phyloP scores from a whole-genome alignment of 2,797 vertebrate species.

The Podargus strigoides region DNA sequence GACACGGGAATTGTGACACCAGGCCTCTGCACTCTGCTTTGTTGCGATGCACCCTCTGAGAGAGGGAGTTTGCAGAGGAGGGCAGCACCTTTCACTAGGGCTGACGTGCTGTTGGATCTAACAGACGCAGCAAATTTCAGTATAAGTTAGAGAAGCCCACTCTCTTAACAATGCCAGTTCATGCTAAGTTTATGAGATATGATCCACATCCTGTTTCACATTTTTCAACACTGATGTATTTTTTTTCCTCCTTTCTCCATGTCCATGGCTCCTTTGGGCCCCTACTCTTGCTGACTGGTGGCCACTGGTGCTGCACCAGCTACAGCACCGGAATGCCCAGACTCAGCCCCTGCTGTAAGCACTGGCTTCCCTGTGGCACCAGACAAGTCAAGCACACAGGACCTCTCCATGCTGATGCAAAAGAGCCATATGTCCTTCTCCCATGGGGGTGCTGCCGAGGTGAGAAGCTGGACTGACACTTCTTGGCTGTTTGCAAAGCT shows the following conservation, averaged over 20 bases:
- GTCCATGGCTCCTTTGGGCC: neutral
- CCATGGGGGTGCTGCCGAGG: no score
- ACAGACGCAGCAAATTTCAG: neutral
- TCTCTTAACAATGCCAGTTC: neutral
- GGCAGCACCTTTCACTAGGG: neutral
- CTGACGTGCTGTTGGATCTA: neutral
- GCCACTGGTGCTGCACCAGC: neutral
- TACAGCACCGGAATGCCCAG: no score
- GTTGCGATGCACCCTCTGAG: neutral
- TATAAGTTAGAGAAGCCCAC: neutral
- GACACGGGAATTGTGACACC: neutral
- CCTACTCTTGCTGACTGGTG: neutral
- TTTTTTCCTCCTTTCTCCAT: neutral
- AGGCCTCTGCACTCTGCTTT: neutral
- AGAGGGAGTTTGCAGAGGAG: neutral
- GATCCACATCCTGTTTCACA: neutral
- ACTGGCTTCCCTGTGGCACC: no score
- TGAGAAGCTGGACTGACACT: no score
- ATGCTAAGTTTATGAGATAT: neutral
- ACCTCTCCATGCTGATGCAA: no score
- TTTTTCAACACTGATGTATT: neutral
- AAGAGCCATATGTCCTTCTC: no score
- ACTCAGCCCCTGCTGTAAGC: no score
- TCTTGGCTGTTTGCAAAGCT: no score
- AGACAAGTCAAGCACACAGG: no score